phyloP scores from a whole-genome alignment of 2,888 invertebrate genomes.

The Sclerodermus sp. region DNA sequence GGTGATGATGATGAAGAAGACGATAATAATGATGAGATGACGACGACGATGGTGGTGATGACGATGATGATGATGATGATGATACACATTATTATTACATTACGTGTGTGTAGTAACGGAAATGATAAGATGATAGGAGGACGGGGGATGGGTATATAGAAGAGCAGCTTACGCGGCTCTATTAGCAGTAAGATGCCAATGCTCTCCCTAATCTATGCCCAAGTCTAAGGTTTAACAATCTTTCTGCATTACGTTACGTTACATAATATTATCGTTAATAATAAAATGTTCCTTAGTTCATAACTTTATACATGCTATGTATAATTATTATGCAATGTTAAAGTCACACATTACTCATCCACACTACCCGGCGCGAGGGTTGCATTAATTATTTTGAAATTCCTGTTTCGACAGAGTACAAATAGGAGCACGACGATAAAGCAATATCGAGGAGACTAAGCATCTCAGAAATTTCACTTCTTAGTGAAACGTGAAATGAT shows the following conservation, averaged over 20 bases:
- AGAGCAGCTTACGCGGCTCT: slow-evolving; percentile 38
- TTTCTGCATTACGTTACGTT: slow-evolving; percentile 47
- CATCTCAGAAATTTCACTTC: no score
- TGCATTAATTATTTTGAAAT: slow-evolving; percentile 33
- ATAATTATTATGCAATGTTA: slow-evolving; percentile 57
- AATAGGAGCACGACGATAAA: slow-evolving; percentile 29
- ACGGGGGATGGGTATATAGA: no score
- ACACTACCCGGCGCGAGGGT: slow-evolving; percentile 47
- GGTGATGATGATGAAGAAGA: no score
- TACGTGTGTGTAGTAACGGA: no score
- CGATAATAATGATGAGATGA: no score
- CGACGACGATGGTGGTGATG: no score
- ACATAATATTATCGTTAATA: slow-evolving; percentile 52
- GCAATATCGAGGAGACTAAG: slow-evolving; percentile 12
- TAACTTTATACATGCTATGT: slow-evolving; percentile 58
- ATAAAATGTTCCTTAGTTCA: slow-evolving; percentile 53
- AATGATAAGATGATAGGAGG: no score
- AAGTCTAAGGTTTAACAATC: slow-evolving; percentile 46
- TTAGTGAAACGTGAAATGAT: no score
- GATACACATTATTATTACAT: no score
- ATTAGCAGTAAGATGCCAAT: slow-evolving; percentile 6
- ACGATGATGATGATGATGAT: no score
- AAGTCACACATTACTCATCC: slow-evolving; percentile 52
- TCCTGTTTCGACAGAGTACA: slow-evolving; percentile 15
- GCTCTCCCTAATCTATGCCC: slow-evolving; percentile 38